Evolutionary conservation across 2,113 vertebrate genomes (phyloP).

Genomic region (Anas platyrhynchos): DNA sequence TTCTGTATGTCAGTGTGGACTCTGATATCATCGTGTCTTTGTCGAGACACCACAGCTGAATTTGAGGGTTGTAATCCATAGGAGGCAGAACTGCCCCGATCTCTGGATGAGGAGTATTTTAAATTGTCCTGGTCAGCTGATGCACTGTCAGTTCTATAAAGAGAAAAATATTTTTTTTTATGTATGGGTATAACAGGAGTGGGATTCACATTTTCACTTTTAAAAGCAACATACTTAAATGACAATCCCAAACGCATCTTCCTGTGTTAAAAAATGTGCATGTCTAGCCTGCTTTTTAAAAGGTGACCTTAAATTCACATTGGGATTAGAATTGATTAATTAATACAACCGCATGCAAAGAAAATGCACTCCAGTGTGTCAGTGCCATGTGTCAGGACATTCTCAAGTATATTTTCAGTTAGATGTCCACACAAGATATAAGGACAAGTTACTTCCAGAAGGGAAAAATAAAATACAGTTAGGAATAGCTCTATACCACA

Average conservation of each 20-base stretch:
- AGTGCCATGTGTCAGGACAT: not conserved
- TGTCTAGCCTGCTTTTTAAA: not conserved
- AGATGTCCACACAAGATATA: not conserved
- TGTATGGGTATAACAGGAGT: slow-evolving; percentile 10
- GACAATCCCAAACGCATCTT: slow-evolving; percentile 24
- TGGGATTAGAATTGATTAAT: not conserved
- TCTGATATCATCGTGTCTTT: slow-evolving; percentile 91
- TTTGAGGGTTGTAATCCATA: slow-evolving; percentile 88
- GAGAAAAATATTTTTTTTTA: slow-evolving; percentile 62
- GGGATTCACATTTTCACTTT: slow-evolving; percentile 53
- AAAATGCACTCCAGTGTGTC: not conserved
- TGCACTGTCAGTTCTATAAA: slow-evolving; percentile 91
- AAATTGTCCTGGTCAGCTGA: slow-evolving; percentile 93
- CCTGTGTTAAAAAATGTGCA: not conserved
- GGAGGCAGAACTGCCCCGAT: slow-evolving; percentile 85
- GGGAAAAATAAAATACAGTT: not conserved
- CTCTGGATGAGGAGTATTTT: slow-evolving; percentile 90
- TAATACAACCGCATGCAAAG: not conserved
- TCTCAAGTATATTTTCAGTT: not conserved
- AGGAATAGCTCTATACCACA: not conserved
- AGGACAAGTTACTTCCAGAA: not conserved
- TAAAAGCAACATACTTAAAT: not conserved
- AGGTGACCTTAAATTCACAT: not conserved
- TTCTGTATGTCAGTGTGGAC: slow-evolving; percentile 85
- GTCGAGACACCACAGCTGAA: slow-evolving; percentile 87